Percentiles rank a stretch among this genome's conserved stretches.
These are phyloP conservation scores for Enteromius afrohamiltoni DNA, from an alignment of 2,797 vertebrate species.

Conservation along the genomic window DNA sequence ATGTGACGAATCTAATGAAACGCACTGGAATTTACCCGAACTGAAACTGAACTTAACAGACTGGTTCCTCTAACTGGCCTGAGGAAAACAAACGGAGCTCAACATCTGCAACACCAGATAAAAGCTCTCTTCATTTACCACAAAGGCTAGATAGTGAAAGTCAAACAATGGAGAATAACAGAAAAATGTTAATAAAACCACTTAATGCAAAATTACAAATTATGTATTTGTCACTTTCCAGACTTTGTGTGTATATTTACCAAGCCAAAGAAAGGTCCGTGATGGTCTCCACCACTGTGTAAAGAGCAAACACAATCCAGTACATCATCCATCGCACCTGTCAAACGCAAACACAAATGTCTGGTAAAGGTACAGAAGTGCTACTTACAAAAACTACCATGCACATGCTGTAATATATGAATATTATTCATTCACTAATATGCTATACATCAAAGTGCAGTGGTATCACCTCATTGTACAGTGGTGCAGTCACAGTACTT, in stretches of 20 bases:
- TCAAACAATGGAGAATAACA: conserved; percentile 13
- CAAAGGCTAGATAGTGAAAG: conserved; percentile 15
- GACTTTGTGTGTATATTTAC: conserved; percentile 68
- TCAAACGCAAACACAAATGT: conserved; percentile 33
- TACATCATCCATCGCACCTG: conserved; percentile 94
- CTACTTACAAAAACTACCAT: conserved; percentile 45
- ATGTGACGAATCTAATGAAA: conserved; percentile 39
- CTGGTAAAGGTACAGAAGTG: not conserved
- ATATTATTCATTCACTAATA: not conserved
- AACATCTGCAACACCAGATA: conserved; percentile 29
- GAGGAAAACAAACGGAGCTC: conserved; percentile 26
- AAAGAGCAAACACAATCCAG: conserved; percentile 90
- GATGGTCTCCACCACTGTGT: conserved; percentile 83
- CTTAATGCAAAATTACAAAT: conserved; percentile 3
- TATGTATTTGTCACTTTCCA: conserved; percentile 1
- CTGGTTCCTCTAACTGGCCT: conserved; percentile 32
- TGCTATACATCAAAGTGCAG: not conserved
- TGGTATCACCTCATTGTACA: not conserved
- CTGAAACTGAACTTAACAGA: conserved; percentile 35
- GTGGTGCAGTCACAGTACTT: not conserved
- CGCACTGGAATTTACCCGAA: conserved; percentile 14
- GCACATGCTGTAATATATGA: not conserved
- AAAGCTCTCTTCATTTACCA: conserved; percentile 27
- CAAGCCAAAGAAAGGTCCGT: conserved; percentile 84
- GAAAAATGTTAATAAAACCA: conserved; percentile 38